These are phyloP conservation scores for Tachysurus vachellii DNA, from an alignment of 2,113 vertebrate species.

Conservation along the genomic window DNA sequence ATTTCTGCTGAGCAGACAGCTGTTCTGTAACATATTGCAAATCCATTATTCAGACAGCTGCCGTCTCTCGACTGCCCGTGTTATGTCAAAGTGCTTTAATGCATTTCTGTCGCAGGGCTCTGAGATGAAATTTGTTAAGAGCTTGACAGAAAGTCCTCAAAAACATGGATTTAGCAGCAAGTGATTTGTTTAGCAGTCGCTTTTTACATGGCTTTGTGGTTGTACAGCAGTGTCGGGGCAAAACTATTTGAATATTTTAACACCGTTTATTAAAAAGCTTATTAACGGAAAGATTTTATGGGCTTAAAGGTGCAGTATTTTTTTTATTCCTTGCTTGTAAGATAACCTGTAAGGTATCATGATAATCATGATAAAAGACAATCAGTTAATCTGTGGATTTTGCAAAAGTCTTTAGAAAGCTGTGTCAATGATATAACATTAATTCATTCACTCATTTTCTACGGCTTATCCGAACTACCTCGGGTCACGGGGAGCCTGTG, in stretches of 20 bases:
- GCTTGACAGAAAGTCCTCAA: conserved; percentile 73
- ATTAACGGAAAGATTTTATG: neutral
- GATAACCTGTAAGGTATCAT: too few relatives aligned
- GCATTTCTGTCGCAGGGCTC: conserved; percentile 70
- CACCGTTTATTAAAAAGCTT: neutral
- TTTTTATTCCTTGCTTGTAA: too few relatives aligned
- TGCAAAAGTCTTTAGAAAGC: too few relatives aligned
- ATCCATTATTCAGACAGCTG: conserved; percentile 75
- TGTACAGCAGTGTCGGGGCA: conserved; percentile 46
- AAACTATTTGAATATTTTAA: conserved; percentile 66
- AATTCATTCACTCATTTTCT: too few relatives aligned
- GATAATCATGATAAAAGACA: too few relatives aligned
- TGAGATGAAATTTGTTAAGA: conserved; percentile 72
- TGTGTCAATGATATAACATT: too few relatives aligned
- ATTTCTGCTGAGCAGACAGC: conserved; percentile 66
- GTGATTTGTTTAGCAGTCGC: conserved; percentile 71
- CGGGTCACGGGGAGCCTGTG: too few relatives aligned
- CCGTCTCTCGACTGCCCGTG: conserved; percentile 64
- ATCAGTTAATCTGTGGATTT: too few relatives aligned
- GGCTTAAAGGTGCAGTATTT: neutral
- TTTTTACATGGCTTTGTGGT: conserved; percentile 62
- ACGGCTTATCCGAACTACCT: too few relatives aligned
- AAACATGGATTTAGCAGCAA: conserved; percentile 70
- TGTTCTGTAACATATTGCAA: conserved; percentile 73
- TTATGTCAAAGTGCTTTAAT: conserved; percentile 78